Evolutionary conservation across 64 coral and sea anemone genomes (phyloP).

Genomic region (Pocillopora verrucosa): DNA sequence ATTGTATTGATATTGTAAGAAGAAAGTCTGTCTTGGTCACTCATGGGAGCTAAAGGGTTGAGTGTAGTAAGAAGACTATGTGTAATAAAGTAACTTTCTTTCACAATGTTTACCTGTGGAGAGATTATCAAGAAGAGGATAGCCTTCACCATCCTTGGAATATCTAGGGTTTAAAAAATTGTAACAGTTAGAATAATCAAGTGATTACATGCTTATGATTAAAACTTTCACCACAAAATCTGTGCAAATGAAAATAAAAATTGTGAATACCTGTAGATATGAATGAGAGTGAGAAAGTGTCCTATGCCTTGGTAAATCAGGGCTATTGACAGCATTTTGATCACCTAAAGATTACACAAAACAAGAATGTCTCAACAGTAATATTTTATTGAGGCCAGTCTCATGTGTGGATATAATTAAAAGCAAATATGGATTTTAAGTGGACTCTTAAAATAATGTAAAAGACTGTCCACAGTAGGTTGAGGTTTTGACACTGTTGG

Average conservation of each 20-base stretch:
- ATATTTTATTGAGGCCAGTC: no score
- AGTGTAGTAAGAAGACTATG: no score
- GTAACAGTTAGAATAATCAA: background rate
- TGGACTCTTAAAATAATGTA: no score
- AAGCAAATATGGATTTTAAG: no score
- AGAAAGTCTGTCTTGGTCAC: background rate
- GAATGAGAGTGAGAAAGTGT: slow-evolving; percentile 61
- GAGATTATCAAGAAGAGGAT: slow-evolving; percentile 38
- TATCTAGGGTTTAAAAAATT: slow-evolving; percentile 41
- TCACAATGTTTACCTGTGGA: slow-evolving; percentile 49
- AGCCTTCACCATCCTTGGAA: slow-evolving; percentile 76
- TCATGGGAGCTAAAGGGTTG: no score
- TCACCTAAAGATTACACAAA: slow-evolving; percentile 63
- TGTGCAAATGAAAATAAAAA: background rate
- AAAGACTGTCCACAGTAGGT: no score
- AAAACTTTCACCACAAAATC: no score
- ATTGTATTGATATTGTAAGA: no score
- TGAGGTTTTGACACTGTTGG: no score
- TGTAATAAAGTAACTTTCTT: no score
- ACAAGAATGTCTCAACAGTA: no score
- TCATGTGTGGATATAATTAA: no score
- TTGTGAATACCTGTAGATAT: slow-evolving; percentile 67
- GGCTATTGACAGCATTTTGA: slow-evolving; percentile 76
- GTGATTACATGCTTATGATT: background rate
- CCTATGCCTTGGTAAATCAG: slow-evolving; percentile 70